Percentiles rank a stretch among this genome's conserved stretches.
Conservation (phyloP, 1,140 invertebrate species). For the Colletes latitarsis region DNA sequence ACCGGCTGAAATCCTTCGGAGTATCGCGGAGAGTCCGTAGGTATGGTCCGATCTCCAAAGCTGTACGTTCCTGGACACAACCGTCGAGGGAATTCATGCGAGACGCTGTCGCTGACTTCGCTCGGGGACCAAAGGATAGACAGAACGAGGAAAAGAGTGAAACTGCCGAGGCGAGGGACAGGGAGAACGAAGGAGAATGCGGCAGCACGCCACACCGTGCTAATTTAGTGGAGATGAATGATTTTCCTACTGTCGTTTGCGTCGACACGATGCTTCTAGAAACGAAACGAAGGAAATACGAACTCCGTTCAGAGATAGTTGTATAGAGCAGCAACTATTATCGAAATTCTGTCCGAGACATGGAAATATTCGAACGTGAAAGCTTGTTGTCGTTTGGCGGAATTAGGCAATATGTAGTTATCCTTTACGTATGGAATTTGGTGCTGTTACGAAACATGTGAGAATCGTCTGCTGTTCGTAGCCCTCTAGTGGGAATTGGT, state of each 20-base stretch:
- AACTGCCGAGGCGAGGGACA: not conserved
- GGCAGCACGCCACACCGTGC: not conserved
- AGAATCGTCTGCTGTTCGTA: not conserved
- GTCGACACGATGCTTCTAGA: not conserved
- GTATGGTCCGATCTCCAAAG: not conserved
- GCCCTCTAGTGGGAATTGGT: not conserved
- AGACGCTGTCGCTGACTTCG: conserved; percentile 26
- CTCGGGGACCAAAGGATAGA: conserved; percentile 5
- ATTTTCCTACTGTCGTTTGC: not conserved
- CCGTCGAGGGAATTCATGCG: conserved; percentile 31
- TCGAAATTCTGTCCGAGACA: too few species aligned
- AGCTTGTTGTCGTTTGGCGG: too few species aligned
- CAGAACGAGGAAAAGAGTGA: not conserved
- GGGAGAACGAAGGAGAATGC: conserved; percentile 15
- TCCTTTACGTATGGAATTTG: too few species aligned
- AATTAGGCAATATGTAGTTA: too few species aligned
- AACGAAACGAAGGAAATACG: too few species aligned
- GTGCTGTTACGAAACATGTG: too few species aligned
- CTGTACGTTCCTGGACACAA: not conserved
- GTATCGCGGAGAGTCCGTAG: not conserved
- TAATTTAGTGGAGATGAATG: not conserved
- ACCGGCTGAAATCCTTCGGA: not conserved
- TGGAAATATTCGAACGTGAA: too few species aligned
- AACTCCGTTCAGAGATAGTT: too few species aligned
- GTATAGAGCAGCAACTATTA: too few species aligned